These are phyloP conservation scores for Saturnia japonica DNA, from an alignment of 2,888 invertebrate species.

Conservation along the genomic window DNA sequence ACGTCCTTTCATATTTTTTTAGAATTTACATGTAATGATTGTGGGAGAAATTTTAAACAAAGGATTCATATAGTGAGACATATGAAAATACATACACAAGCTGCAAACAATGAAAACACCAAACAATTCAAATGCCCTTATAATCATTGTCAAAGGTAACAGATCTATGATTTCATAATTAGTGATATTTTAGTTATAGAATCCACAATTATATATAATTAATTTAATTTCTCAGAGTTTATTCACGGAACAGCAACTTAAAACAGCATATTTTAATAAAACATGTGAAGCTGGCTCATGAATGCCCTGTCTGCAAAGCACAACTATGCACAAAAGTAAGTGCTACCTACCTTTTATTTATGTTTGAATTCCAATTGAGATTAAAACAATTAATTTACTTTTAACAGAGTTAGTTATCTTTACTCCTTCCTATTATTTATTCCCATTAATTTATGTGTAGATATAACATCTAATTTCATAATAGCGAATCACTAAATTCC, in stretches of 20 bases:
- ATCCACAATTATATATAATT: neutral
- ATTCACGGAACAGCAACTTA: constrained; percentile 80
- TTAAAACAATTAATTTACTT: neutral
- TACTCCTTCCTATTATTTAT: neutral
- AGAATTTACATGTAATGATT: constrained; percentile 70
- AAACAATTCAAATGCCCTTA: constrained; percentile 58
- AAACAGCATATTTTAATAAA: constrained; percentile 75
- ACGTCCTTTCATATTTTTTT: constrained; percentile 37
- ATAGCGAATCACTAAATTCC: neutral
- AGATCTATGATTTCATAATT: neutral
- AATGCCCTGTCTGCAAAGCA: constrained; percentile 65
- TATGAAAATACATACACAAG: constrained; percentile 52
- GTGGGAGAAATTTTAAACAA: constrained; percentile 62
- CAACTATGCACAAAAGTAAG: constrained; percentile 64
- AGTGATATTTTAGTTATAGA: neutral
- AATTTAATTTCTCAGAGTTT: constrained; percentile 58
- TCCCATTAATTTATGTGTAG: neutral
- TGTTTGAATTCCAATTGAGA: neutral
- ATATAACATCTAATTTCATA: neutral
- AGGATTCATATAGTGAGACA: constrained; percentile 63
- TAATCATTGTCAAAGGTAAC: constrained; percentile 62
- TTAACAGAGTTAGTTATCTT: neutral
- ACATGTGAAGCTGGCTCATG: constrained; percentile 74
- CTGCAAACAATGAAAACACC: neutral
- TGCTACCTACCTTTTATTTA: neutral